Evolutionary conservation across 1,140 invertebrate genomes (phyloP).

Genomic region (Oedothorax gibbosus): DNA sequence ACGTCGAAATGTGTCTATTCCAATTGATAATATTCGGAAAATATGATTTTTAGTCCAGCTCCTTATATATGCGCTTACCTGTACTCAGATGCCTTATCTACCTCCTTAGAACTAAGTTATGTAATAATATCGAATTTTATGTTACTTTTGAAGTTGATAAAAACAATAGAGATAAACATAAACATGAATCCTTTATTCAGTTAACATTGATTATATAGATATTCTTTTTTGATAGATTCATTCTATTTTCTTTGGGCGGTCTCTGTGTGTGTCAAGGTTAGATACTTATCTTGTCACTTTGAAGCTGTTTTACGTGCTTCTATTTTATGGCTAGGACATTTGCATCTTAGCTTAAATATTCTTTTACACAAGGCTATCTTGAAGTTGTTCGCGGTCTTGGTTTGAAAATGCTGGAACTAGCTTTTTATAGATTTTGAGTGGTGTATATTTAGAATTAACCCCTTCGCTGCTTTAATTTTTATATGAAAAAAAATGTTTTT

Average conservation of each 20-base stretch:
- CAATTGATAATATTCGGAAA: too few relatives aligned
- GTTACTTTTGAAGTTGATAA: constrained; percentile 15
- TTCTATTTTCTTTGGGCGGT: not conserved
- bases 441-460: too few relatives aligned
- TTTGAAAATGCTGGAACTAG: too few relatives aligned
- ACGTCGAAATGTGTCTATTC: too few relatives aligned
- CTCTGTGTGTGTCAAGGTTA: constrained; percentile 22
- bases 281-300: constrained; percentile 14
- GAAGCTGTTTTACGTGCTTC: constrained; percentile 19
- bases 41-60: too few relatives aligned
- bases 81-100: too few relatives aligned
- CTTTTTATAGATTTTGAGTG: too few relatives aligned
- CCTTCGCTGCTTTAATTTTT: too few relatives aligned
- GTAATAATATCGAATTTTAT: not conserved
- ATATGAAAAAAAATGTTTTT: too few relatives aligned
- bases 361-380: constrained; percentile 15
- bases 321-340: constrained; percentile 21
- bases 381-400: not conserved
- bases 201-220: not conserved
- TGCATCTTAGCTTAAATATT: constrained; percentile 20
- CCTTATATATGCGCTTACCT: too few relatives aligned
- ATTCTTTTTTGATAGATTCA: too few relatives aligned
- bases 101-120: not conserved
- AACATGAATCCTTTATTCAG: not conserved
- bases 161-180: constrained; percentile 25